Percentiles rank a stretch among this genome's conserved stretches.
These are phyloP conservation scores for Sinocyclocheilus maitianheensis DNA, from an alignment of 2,113 vertebrate genomes.

Conservation along the genomic window DNA sequence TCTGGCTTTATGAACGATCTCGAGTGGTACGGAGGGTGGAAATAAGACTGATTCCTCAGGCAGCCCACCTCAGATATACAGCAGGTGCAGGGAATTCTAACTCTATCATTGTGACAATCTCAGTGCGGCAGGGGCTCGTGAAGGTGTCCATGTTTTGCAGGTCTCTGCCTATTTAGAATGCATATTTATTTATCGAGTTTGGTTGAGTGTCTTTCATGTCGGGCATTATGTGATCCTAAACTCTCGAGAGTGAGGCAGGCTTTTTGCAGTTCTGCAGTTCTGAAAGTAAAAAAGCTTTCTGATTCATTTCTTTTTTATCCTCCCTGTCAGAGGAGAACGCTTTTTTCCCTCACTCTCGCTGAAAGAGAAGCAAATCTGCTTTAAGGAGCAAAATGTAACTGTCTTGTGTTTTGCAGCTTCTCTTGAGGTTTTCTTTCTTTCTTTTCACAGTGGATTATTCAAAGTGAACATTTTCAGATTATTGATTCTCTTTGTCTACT, in stretches of 20 bases:
- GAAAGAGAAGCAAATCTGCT: conserved; percentile 52
- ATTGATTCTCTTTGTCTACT: neutral
- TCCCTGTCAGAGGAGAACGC: conserved; percentile 32
- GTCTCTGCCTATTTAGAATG: conserved; percentile 46
- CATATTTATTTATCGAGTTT: conserved; percentile 57
- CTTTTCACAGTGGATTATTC: conserved; percentile 7
- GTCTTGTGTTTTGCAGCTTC: neutral
- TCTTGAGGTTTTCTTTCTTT: conserved; percentile 26
- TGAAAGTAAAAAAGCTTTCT: conserved; percentile 33
- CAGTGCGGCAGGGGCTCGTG: neutral
- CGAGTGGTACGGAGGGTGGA: neutral
- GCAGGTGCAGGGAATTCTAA: conserved; percentile 16
- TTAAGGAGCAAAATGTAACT: conserved; percentile 43
- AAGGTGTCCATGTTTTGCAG: conserved; percentile 45
- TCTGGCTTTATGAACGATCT: conserved; percentile 1
- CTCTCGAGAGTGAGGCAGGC: conserved; percentile 44
- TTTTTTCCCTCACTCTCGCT: conserved; percentile 12
- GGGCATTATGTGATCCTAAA: conserved; percentile 50
- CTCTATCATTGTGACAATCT: conserved; percentile 54
- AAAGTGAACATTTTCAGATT: neutral
- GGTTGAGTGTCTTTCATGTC: conserved; percentile 58
- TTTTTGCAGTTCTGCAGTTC: conserved; percentile 36
- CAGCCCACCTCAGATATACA: conserved; percentile 22
- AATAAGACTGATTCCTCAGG: conserved; percentile 33
- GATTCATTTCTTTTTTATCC: conserved; percentile 26